phyloP scores from a whole-genome alignment of 2,113 vertebrate genomes.

The Syngnathus typhle region DNA sequence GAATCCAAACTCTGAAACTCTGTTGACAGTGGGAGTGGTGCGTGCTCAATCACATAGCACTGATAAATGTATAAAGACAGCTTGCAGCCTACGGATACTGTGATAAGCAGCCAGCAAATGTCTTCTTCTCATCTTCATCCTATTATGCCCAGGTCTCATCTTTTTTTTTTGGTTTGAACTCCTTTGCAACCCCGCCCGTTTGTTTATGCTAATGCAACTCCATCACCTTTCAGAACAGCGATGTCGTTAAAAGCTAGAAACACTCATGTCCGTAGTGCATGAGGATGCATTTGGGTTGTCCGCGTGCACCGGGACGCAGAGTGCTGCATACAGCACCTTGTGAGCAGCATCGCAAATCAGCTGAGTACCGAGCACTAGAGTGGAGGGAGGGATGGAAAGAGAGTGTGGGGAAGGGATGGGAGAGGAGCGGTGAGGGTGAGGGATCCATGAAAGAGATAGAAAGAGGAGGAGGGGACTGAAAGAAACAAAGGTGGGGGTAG shows the following conservation, averaged over 20 bases:
- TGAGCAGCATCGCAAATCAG: constrained; percentile 70
- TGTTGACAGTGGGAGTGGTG: constrained; percentile 33
- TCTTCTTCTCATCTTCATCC: constrained; percentile 14
- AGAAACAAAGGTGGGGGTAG: constrained; percentile 63
- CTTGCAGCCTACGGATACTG: constrained; percentile 36
- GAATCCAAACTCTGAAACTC: constrained; percentile 33
- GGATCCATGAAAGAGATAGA: constrained; percentile 57
- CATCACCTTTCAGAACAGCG: constrained; percentile 5
- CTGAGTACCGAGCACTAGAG: constrained; percentile 38
- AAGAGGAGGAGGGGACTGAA: constrained; percentile 61
- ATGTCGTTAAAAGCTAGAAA: constrained; percentile 6
- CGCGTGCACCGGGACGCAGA: constrained; percentile 42
- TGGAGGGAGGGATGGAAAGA: constrained; percentile 33
- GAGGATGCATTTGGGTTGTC: constrained; percentile 55
- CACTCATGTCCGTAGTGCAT: constrained; percentile 26
- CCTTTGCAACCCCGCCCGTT: constrained; percentile 21
- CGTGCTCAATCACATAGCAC: constrained; percentile 36
- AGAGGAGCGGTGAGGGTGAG: constrained; percentile 19
- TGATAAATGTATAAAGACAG: constrained; percentile 31
- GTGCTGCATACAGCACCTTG: constrained; percentile 64
- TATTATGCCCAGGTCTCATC: constrained; percentile 26
- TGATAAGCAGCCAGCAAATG: constrained; percentile 25
- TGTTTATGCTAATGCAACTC: constrained; percentile 11
- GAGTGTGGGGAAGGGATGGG: constrained; percentile 28
- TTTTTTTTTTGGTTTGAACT: constrained; percentile 13